These are phyloP conservation scores for Crenuchus spilurus DNA, from an alignment of 2,797 vertebrate genomes.

Conservation along the genomic window DNA sequence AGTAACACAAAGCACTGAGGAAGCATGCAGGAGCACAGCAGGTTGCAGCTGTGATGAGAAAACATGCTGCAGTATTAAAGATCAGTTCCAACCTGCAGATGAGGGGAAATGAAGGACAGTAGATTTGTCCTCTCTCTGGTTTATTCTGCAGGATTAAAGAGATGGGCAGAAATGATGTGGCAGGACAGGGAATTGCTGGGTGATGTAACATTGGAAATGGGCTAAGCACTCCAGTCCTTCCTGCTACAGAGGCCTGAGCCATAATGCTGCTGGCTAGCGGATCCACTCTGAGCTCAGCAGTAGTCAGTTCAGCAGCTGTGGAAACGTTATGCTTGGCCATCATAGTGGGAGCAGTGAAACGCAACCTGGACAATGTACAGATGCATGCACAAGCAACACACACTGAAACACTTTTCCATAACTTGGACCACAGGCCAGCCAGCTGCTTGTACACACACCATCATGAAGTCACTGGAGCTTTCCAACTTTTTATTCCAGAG, in stretches of 20 bases:
- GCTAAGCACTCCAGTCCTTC: conserved; percentile 3
- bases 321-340: conserved; percentile 63
- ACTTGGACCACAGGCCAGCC: neutral
- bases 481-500: neutral
- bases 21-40: neutral
- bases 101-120: neutral
- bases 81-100: neutral
- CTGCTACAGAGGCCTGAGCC: neutral
- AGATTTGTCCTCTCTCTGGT: conserved; percentile 21
- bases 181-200: conserved; percentile 18
- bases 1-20: neutral
- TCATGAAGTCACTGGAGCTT: neutral
- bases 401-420: neutral
- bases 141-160: conserved; percentile 16
- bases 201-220: conserved; percentile 43
- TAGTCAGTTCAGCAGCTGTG: conserved; percentile 59
- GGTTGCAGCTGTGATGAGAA: neutral
- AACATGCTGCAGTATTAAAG: neutral
- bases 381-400: conserved; percentile 37
- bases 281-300: conserved; percentile 3
- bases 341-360: conserved; percentile 51
- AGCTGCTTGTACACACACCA: neutral
- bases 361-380: conserved; percentile 53
- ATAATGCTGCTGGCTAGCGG: conserved; percentile 14
- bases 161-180: conserved; percentile 15